Base-by-base conservation (phyloP, 2,113 vertebrate species). In the Hassar affinis region DNA sequence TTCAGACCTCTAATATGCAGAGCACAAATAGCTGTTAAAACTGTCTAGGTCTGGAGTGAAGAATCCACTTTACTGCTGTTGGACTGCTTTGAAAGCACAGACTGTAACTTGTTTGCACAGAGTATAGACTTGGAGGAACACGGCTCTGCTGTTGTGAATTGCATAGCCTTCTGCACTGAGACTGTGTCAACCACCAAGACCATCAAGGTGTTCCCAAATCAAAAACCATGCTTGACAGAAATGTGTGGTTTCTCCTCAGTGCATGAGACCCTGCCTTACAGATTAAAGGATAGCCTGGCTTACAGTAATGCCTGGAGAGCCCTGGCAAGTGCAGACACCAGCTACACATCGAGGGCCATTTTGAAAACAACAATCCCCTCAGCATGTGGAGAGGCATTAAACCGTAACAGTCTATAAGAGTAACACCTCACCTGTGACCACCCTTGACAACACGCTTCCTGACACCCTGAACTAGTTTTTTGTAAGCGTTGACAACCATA, bases 161-260 rank as follows among this genome's bases (percentile, higher is more conserved):
- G 52, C 17, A 54, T 78, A 78, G 17, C 22, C 27, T 74, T 80
- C 4, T 80, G 45, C n/a, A 80, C 79, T 15, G 27, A 80, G 1
- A 22, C 57, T 51, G n/a, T 80, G 12, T 4, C 49, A 20, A 33
- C 57, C n/a, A 64, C 66, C 20, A 84, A 80, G 33, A 75, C 56
- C 56, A 80, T 64, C 14, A 80, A 66, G 47, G 33, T 80, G 78
- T 81, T 81, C 47, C 69, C 71, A 30, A 80, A 85, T n/a, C 69
- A 75, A 66, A 75, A 76, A 30, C 52, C 69, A 85, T 64, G 45
- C n/a, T 76, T 20, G 27, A 74, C 68, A 83, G 54, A 15, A 45
- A 59, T n/a, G 69, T 87, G 18, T 25, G 10, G 22, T 18, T 61
- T 52, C 22, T 84, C 6, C 69, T 84, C 7, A 84, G 45, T 22